These are phyloP conservation scores for Prinia subflava DNA, from an alignment of 2,113 vertebrate genomes.

Conservation along the genomic window DNA sequence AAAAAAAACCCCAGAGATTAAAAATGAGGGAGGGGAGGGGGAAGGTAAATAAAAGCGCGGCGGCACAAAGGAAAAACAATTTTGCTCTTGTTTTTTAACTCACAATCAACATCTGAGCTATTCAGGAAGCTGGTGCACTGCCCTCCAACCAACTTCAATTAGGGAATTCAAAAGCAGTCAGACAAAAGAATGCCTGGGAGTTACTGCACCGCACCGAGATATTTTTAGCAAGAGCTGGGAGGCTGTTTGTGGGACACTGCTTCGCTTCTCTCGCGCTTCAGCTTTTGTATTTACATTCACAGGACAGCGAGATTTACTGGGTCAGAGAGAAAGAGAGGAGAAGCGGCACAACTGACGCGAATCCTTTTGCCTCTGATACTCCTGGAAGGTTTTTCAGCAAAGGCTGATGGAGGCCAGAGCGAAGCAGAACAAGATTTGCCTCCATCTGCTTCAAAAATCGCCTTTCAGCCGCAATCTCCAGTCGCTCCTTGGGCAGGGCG, in stretches of 20 bases:
- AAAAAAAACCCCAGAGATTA: background rate
- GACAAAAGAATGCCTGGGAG: constrained; percentile 68
- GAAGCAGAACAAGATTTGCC: background rate
- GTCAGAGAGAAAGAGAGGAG: background rate
- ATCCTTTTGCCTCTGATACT: background rate
- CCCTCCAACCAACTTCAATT: constrained; percentile 45
- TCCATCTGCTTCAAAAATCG: background rate
- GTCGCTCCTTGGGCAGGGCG: fast-evolving
- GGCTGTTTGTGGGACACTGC: constrained; percentile 20
- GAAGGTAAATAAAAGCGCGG: background rate
- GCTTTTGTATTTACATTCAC: constrained; percentile 3
- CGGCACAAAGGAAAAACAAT: constrained; percentile 16
- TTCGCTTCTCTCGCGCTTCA: background rate
- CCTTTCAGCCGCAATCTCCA: background rate
- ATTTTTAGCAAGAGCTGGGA: constrained; percentile 54
- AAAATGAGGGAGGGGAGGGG: background rate
- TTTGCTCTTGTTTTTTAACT: constrained; percentile 43
- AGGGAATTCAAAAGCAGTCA: constrained; percentile 55
- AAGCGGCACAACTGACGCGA: background rate
- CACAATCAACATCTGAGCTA: constrained; percentile 43
- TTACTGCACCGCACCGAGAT: constrained; percentile 51
- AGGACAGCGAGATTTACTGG: background rate
- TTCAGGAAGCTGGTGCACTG: constrained; percentile 25
- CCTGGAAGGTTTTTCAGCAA: background rate
- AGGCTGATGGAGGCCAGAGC: background rate